Evolutionary conservation across 2,888 invertebrate genomes (phyloP), one percentile per base, ranked within the genome.

Genomic region (Zaprionus lineosus): DNA sequence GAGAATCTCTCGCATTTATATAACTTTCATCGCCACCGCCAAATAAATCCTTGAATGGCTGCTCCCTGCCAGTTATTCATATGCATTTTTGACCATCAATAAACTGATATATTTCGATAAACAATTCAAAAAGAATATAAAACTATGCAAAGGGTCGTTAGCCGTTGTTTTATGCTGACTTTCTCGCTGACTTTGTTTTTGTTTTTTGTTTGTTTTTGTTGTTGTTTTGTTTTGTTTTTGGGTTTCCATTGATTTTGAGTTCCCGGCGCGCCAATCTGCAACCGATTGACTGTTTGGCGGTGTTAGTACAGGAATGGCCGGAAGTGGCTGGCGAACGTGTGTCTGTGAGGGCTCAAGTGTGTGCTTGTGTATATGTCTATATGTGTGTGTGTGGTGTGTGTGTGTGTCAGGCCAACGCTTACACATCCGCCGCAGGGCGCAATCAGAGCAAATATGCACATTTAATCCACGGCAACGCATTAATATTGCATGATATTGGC

Each of bases 361-460:
- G 12, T 56, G 28, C 8, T n/a, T 21, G 2, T 9, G 37, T 24
- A 8, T 4, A n/a, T 29, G 2, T 39, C 1, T 8, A 9, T 29
- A 14, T 36, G 1, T 18, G 18, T 24, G 37, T 62, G 33, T 34
- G n/a, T 16, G 7, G n/a, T 19, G 8, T 15, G 11, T 26, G 43
- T 31, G 18, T 50, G 37, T 48, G 34, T 11, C 61, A 36, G 40
- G 46, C 34, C 52, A 31, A 51, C 56, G 39, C 51, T 70, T 48
- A 55, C 61, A 61, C 62, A 68, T 57, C 62, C 72, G 70, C 61
- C 63, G 44, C 50, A 62, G 58, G 62, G 24, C 46, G 46, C 73
- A 73, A 68, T 76, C 81, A 66, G 36, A 51, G 52, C 58, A 63
- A 67, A 77, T 75, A 69, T 75, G 53, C 50, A 56, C 55, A 69